A percentile compares a stretch with the other conserved stretches of the same genome.
phyloP scores from a whole-genome alignment of 2,797 vertebrate genomes.

The Chlorospingus flavigularis region DNA sequence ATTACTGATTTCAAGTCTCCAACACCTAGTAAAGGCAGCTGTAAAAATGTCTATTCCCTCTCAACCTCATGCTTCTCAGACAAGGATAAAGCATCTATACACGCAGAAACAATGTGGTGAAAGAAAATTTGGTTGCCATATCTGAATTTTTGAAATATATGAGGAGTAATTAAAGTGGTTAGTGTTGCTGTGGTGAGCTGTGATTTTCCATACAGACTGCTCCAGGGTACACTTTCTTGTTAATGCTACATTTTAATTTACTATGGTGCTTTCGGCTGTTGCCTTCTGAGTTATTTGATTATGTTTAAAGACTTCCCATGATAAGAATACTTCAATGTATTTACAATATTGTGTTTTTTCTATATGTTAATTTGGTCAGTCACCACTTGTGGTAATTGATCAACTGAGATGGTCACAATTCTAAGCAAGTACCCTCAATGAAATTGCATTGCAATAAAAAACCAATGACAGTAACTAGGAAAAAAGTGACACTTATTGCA shows the following conservation, averaged over 20 bases:
- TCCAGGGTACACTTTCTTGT: neutral
- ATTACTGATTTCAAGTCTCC: neutral
- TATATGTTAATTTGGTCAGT: neutral
- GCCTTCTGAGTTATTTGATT: neutral
- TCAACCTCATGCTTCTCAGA: neutral
- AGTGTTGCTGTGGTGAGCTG: neutral
- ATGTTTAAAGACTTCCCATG: neutral
- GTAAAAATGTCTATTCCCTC: neutral
- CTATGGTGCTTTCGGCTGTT: neutral
- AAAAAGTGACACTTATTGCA: neutral
- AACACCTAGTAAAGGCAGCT: neutral
- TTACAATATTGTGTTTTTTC: neutral
- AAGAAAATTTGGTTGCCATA: neutral
- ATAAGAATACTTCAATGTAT: neutral
- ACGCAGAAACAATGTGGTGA: neutral
- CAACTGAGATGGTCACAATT: neutral
- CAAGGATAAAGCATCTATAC: neutral
- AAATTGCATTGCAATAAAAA: neutral
- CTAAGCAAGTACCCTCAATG: neutral
- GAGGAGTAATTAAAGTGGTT: neutral
- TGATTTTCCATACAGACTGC: neutral
- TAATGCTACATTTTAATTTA: slow-evolving; percentile 5
- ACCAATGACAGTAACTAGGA: neutral
- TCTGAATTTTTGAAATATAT: neutral
- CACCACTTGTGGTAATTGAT: neutral